Evolutionary conservation across 2,888 invertebrate species (phyloP).

Genomic region (Pheosia gnoma): DNA sequence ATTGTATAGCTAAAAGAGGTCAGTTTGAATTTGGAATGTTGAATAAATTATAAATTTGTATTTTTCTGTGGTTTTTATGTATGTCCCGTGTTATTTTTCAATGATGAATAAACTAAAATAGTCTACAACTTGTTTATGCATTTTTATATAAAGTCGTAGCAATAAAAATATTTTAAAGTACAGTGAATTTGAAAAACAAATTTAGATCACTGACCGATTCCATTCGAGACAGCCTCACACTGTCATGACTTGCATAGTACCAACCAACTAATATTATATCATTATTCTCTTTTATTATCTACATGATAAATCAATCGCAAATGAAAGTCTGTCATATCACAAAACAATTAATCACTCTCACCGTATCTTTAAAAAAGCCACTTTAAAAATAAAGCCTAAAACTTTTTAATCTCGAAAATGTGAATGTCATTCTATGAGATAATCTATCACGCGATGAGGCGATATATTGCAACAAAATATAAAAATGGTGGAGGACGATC

Average conservation of each 20-base stretch:
- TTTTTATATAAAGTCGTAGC: no score
- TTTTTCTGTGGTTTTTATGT: no score
- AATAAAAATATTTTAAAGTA: no score
- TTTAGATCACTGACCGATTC: no score
- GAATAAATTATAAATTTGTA: conserved; percentile 17
- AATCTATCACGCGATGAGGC: conserved; percentile 45
- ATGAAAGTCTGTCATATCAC: neutral
- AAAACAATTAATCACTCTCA: conserved; percentile 1
- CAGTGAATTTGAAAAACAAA: no score
- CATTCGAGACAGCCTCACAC: neutral
- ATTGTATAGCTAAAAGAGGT: conserved; percentile 30
- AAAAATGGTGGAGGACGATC: conserved; percentile 44
- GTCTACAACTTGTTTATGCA: no score
- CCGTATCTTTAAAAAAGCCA: neutral
- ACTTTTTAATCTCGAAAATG: conserved; percentile 29
- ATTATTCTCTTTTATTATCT: neutral
- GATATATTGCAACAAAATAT: conserved; percentile 51
- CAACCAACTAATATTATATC: neutral
- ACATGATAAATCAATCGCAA: conserved; percentile 2
- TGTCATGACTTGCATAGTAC: neutral
- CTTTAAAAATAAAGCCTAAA: conserved; percentile 12
- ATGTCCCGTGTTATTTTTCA: no score
- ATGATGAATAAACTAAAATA: no score
- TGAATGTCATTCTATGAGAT: conserved; percentile 32
- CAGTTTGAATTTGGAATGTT: conserved; percentile 13